Evolutionary conservation across 2,888 invertebrate genomes (phyloP).

Genomic region (Gymnoscelis rufifasciata): DNA sequence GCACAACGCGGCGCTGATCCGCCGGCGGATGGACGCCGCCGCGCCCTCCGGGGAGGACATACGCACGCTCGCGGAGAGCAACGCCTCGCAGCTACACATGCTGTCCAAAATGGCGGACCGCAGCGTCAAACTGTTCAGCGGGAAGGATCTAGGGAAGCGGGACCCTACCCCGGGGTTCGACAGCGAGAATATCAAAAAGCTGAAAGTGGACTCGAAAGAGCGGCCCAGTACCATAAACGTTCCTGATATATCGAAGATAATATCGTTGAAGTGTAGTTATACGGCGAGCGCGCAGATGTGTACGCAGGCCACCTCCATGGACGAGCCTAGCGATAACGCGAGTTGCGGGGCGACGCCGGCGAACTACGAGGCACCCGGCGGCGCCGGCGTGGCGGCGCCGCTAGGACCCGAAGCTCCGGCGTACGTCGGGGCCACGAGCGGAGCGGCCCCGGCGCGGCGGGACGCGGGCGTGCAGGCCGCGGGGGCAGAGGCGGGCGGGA

Average conservation of each 20-base stretch:
- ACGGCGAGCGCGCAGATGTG: constrained; percentile 38
- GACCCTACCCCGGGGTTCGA: constrained; percentile 66
- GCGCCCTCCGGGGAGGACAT: constrained; percentile 39
- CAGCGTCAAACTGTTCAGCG: constrained; percentile 64
- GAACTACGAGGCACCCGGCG: constrained; percentile 20
- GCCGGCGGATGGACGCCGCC: background rate
- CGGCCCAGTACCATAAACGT: constrained; percentile 60
- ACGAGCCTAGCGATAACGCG: constrained; percentile 60
- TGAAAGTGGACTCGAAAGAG: constrained; percentile 36
- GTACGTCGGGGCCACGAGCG: too few species aligned
- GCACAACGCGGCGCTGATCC: constrained; percentile 12
- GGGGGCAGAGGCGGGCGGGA: constrained; percentile 60
- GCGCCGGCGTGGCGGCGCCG: constrained; percentile 39
- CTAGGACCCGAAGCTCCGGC: too few species aligned
- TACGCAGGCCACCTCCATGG: constrained; percentile 65
- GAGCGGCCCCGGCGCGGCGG: constrained; percentile 30
- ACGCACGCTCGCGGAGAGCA: constrained; percentile 63
- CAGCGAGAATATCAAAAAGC: constrained; percentile 60
- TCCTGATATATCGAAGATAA: constrained; percentile 64
- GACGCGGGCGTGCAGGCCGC: constrained; percentile 38
- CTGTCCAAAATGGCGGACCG: constrained; percentile 71
- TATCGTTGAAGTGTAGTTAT: constrained; percentile 53
- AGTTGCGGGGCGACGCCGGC: constrained; percentile 39
- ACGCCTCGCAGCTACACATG: constrained; percentile 65
- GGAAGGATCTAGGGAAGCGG: constrained; percentile 54